Conservation (phyloP, 2,888 invertebrate genomes). For the Tetramorium bicarinatum region DNA sequence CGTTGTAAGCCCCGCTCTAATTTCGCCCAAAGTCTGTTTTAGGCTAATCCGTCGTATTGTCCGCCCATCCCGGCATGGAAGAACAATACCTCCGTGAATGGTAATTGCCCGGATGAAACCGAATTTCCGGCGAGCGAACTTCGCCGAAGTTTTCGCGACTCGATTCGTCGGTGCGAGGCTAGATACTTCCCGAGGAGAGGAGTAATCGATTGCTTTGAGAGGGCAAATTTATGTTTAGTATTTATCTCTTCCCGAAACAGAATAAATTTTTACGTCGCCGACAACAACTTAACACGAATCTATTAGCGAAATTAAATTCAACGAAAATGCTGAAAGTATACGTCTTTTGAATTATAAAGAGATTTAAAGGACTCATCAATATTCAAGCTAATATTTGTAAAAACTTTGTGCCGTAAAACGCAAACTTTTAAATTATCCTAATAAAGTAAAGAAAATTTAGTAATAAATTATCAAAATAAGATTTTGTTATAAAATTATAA, state of each 20-base stretch:
- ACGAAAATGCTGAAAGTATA: neutral
- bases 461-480: neutral
- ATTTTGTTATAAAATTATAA: neutral
- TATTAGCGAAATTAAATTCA: constrained; percentile 35
- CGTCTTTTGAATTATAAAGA: neutral
- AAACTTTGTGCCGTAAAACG: too few species aligned
- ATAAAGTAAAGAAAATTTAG: neutral
- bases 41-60: constrained; percentile 54
- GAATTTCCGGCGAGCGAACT: constrained; percentile 45
- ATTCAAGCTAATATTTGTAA: neutral
- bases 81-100: constrained; percentile 52
- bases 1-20: constrained; percentile 47
- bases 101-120: constrained; percentile 54
- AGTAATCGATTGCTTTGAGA: constrained; percentile 39
- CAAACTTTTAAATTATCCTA: neutral
- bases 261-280: constrained; percentile 22
- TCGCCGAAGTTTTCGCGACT: constrained; percentile 44
- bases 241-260: constrained; percentile 3
- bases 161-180: neutral
- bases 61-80: constrained; percentile 44
- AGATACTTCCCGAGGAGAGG: constrained; percentile 5
- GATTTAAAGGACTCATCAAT: neutral
- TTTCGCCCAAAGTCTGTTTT: constrained; percentile 49
- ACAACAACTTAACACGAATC: neutral
- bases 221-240: constrained; percentile 24